A percentile compares a stretch with the other conserved stretches of the same genome.
phyloP scores from a whole-genome alignment of 2,888 invertebrate species.

The Leptinotarsa rubiginosa region DNA sequence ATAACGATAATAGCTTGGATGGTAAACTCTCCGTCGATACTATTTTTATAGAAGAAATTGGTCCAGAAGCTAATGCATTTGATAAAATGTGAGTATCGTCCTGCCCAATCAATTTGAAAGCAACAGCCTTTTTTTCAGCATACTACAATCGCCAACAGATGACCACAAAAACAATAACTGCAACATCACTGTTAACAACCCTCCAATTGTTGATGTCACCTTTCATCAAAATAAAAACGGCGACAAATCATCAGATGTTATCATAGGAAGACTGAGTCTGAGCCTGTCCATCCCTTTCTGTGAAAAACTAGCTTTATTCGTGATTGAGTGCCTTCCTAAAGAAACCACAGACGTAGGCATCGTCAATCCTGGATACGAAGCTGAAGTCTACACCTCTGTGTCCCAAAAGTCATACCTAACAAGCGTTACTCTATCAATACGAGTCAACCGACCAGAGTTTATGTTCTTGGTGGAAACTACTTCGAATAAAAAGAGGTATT shows the following conservation, averaged over 20 bases:
- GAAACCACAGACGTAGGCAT: conserved; percentile 75
- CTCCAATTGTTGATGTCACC: conserved; percentile 79
- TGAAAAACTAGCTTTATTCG: conserved; percentile 64
- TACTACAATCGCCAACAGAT: conserved; percentile 76
- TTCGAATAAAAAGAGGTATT: conserved; percentile 67
- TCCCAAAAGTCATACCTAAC: conserved; percentile 41
- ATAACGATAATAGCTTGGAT: conserved; percentile 77
- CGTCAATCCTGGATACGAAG: conserved; percentile 79
- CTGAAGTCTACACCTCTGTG: conserved; percentile 65
- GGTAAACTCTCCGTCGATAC: conserved; percentile 78
- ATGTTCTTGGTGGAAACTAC: conserved; percentile 78
- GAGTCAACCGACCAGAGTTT: conserved; percentile 82
- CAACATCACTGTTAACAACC: conserved; percentile 71
- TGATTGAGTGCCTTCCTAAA: conserved; percentile 67
- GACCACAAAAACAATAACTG: conserved; percentile 70
- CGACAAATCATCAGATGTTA: conserved; percentile 75
- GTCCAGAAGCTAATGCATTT: conserved; percentile 73
- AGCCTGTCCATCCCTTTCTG: conserved; percentile 82
- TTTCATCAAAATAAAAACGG: conserved; percentile 74
- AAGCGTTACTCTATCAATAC: conserved; percentile 77
- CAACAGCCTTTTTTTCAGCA: conserved; percentile 65
- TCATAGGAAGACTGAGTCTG: conserved; percentile 78
- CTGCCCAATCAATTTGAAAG: neutral
- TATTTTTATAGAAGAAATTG: conserved; percentile 77
- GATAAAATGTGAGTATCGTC: conserved; percentile 70